Percentiles rank a stretch among this genome's conserved stretches.
Conservation (phyloP, 2,113 vertebrate species). For the Callaeas wilsoni region DNA sequence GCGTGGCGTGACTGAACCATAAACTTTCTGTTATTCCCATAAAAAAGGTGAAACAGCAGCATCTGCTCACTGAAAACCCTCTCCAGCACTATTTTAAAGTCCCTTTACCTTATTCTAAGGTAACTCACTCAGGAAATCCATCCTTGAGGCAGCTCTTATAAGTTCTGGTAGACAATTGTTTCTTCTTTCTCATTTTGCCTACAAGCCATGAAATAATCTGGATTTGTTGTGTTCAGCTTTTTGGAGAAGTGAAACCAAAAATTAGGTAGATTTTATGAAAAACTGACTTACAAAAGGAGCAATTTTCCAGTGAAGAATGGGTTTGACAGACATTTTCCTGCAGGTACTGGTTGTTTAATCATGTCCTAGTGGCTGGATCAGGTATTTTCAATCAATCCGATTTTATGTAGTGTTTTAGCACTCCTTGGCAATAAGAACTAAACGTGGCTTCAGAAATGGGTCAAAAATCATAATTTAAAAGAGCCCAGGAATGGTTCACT, state of each 20-base stretch:
- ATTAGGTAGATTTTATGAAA: neutral
- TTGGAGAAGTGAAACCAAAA: neutral
- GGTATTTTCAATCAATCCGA: neutral
- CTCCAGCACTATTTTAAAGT: neutral
- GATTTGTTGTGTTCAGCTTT: rapidly evolving
- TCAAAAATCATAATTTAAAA: neutral
- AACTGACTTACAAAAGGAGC: neutral
- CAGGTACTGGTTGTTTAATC: neutral
- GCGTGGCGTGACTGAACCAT: neutral
- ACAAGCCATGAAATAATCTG: neutral
- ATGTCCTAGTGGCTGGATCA: neutral
- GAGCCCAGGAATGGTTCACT: neutral
- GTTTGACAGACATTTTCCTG: neutral
- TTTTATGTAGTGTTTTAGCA: neutral
- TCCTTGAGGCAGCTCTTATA: neutral
- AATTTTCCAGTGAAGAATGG: neutral
- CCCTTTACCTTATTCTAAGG: neutral
- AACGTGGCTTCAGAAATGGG: neutral
- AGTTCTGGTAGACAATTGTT: neutral
- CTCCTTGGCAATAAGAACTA: neutral
- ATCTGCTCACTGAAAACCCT: neutral
- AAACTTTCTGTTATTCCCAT: neutral
- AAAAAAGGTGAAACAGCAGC: neutral
- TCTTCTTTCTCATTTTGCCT: neutral
- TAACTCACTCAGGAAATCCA: neutral